Evolutionary conservation across 2,888 invertebrate genomes (phyloP).

Genomic region (Desoria tigrina): DNA sequence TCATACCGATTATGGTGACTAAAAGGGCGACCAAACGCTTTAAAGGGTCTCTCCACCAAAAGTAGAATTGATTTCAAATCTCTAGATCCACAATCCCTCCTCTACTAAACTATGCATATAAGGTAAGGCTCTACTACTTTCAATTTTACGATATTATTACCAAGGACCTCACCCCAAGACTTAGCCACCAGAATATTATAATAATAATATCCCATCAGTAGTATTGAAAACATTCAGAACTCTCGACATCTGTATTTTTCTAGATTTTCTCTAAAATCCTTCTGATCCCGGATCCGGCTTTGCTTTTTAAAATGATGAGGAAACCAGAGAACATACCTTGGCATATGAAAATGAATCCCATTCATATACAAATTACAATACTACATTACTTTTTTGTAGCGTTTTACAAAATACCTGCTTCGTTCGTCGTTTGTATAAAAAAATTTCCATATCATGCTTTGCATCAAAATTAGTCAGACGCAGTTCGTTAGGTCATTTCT

Average conservation of each 20-base stretch:
- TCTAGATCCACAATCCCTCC: too few relatives aligned
- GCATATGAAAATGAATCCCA: too few relatives aligned
- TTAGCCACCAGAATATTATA: not conserved
- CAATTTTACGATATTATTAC: not conserved
- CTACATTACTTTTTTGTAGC: not conserved
- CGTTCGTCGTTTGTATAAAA: constrained; percentile 5
- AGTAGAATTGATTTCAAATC: not conserved
- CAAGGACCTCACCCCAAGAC: not conserved
- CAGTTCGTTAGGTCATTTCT: too few relatives aligned
- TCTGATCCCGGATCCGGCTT: constrained; percentile 9
- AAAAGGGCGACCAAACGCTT: constrained; percentile 39
- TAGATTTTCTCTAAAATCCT: constrained; percentile 29
- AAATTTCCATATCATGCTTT: not conserved
- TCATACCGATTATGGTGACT: constrained; percentile 49
- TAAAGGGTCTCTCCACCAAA: constrained; percentile 14
- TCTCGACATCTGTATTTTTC: constrained; percentile 39
- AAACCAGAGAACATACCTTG: constrained; percentile 2
- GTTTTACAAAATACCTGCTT: constrained; percentile 5
- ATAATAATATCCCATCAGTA: not conserved
- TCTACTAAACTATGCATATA: not conserved
- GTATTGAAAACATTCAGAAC: constrained; percentile 18
- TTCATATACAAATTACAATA: too few relatives aligned
- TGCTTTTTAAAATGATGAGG: constrained; percentile 5
- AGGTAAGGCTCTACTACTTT: not conserved
- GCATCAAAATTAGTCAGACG: too few relatives aligned